Base-by-base conservation (phyloP, 2,797 vertebrate species). In the Oreortyx pictus region DNA sequence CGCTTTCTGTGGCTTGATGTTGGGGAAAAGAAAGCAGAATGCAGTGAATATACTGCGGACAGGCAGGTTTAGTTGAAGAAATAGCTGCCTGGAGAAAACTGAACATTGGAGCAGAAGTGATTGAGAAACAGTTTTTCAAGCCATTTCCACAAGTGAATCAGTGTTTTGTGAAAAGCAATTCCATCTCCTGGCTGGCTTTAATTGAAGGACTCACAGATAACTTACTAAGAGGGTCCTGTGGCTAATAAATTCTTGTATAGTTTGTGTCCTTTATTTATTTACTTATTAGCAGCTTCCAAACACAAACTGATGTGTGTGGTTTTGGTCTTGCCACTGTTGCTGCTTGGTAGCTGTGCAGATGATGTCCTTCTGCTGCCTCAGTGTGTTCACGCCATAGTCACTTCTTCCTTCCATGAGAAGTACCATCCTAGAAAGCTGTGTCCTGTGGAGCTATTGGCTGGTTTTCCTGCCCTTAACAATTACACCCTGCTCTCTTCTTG, bases 1-100 rank as follows among this genome's bases (percentile, higher is more conserved):
- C 61, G 80, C 74, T 92, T 88, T 79, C 90, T 94, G 92, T 82
- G 85, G 92, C 92, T 87, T 50, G 66, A 92, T 92, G 86, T 25
- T 0, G 52, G 79, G 90, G 82, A 64, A 67, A 11, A 61, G 80
- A 79, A 93, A 88, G 92, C 71, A 83, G 85, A 90, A 37, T 39
- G 1, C 6, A 83, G 71, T 18, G 57, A 49, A 24, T 78, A 60
- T 46, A 12, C 52, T 95, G 86, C 88, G 90, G 80, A 84, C 41
- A 65, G 89, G 89, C 80, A 93, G 89, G 50, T 75, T 92, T 79
- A 57, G 74, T 47, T 89, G 85, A 1, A 86, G 86, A 86, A 95
- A 50, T 65, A 76, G 80, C 92, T 95, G 89, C 87, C 77, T 89
- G 82, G 80, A 94, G 91, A 67, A 91, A 92, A 84, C 44, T 1